Evolutionary conservation across 2,888 invertebrate species (phyloP), one percentile per base, ranked within the genome.

Genomic region (Leptogaster cylindrica): DNA sequence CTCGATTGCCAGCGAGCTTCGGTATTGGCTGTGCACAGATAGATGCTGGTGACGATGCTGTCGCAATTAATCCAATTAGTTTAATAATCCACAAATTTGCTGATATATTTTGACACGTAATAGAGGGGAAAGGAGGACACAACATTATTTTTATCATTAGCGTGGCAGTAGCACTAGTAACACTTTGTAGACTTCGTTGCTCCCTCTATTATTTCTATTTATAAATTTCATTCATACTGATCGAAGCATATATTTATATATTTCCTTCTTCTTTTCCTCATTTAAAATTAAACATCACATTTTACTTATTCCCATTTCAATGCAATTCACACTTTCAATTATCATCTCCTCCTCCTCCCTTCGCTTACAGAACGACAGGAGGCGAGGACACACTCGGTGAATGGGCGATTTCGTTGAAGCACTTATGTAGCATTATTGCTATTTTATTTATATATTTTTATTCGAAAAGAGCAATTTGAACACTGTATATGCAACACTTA

Each of bases 251-350:
- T 41, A 12, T 7, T 12, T 1, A 41, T 41, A 10, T 41, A 41
- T 41, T 55, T 55, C 44, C 44, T 61, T 61, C 61, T 61, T 61
- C 61, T 61, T 61, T 61, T 61, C 61, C 36, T 61, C 61, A 61
- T 61, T 61, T 61, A 61, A 61, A 44, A 61, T 44, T 44, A 61
- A 61, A 61, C 41, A 61, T 61, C 61, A 61, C 61, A 44, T 61
- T 61, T 44, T 61, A 44, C 44, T 61, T 41, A 61, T 61, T 61
- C 44, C 39, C 27, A 27, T 61, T 41, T 28, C 27, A 61, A 20
- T 36, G 36, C 36, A 36, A 55, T 61, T 44, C 23, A 61, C 44
- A 61, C 44, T 20, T 20, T 58, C 23, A 18, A 16, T 46, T 46
- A 41, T 12, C 14, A 12, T 4, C 3, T 41, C 1, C 10, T 31